Percentiles rank a stretch among this genome's conserved stretches.
Conservation (phyloP, 2,888 invertebrate genomes). For the Tetramorium bicarinatum region DNA sequence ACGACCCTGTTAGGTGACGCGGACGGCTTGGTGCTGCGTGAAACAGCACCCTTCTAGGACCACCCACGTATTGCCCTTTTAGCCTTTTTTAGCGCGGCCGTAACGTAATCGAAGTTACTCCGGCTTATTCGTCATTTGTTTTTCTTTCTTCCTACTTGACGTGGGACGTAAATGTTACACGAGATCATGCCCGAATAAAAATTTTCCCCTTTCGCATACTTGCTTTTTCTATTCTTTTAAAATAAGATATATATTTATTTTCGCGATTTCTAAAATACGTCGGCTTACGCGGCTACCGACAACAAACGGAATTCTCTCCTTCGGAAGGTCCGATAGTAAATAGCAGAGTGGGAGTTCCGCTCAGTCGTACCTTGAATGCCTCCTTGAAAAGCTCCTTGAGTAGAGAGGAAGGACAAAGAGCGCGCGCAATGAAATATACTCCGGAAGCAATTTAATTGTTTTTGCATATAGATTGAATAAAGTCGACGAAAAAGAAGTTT, state of each 20-base stretch:
- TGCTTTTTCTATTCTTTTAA: not conserved
- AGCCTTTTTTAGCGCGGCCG: not conserved
- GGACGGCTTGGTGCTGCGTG: slow-evolving; percentile 54
- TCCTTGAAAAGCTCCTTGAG: slow-evolving; percentile 18
- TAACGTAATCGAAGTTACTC: not conserved
- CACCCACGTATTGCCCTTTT: slow-evolving; percentile 30
- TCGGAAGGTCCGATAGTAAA: slow-evolving; percentile 14
- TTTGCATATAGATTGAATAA: slow-evolving; percentile 38
- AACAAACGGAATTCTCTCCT: not conserved
- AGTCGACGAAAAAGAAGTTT: not conserved
- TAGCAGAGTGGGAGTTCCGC: slow-evolving; percentile 2
- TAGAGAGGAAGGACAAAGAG: slow-evolving; percentile 18
- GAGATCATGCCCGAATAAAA: not conserved
- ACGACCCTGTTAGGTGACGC: slow-evolving; percentile 75
- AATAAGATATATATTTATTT: not conserved
- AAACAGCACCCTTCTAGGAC: slow-evolving; percentile 38
- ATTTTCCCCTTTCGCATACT: not conserved
- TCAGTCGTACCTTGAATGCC: slow-evolving; percentile 28
- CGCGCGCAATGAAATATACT: slow-evolving; percentile 15
- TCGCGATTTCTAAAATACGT: not conserved
- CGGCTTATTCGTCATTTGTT: slow-evolving; percentile 2
- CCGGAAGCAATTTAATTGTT: slow-evolving; percentile 37
- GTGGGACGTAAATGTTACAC: not conserved
- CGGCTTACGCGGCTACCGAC: not conserved
- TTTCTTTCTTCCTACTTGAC: not conserved